Evolutionary conservation across 2,113 vertebrate species (phyloP), one percentile per base, ranked within the genome.

Genomic region (Argyrosomus japonicus): DNA sequence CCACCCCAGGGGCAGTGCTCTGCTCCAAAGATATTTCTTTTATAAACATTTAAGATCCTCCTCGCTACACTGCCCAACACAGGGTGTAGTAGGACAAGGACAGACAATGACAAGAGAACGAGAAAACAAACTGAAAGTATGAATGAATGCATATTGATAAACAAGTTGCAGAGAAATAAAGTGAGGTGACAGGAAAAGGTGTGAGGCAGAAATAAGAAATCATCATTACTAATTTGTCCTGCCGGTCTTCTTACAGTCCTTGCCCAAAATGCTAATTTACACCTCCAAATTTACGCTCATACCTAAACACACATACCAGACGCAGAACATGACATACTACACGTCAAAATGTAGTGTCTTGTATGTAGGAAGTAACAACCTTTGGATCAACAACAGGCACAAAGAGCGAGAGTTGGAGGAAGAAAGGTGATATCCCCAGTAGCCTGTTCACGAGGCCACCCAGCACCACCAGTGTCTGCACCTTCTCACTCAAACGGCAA

Each of bases 31-130:
- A 83, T 75, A 92, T 82, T 73, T 84, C 62, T 77, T 92, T 74
- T 90, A 71, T 91, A 93, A 93, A 93, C 91, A 93, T n/a, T 6
- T 1, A 56, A 56, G 79, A 79, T 74, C 67, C 80, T 80, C 61
- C 64, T n/a, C 68, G 23, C 14, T n/a, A 54, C 1, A 13, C 78
- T 32, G 43, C n/a, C 27, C 13, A 15, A 70, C 75, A 29, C 47
- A 60, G 50, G 29, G 56, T 43, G 62, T 9, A 6, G 32, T 36
- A 36, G 32, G 32, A 36, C 32, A 63, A 74, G 27, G 68, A 79
- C 47, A 6, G 61, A 50, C 50, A 67, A 79, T 40, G 78, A 75
- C 45, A 54, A 71, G 54, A 86, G 63, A 50, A n/a, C 45, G n/a
- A 19, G 40, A 17, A 74, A 43, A 68, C 15, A 73, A 78, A 77